Evolutionary conservation across 2,113 vertebrate species (phyloP).

Genomic region (Psephotus haematonotus): DNA sequence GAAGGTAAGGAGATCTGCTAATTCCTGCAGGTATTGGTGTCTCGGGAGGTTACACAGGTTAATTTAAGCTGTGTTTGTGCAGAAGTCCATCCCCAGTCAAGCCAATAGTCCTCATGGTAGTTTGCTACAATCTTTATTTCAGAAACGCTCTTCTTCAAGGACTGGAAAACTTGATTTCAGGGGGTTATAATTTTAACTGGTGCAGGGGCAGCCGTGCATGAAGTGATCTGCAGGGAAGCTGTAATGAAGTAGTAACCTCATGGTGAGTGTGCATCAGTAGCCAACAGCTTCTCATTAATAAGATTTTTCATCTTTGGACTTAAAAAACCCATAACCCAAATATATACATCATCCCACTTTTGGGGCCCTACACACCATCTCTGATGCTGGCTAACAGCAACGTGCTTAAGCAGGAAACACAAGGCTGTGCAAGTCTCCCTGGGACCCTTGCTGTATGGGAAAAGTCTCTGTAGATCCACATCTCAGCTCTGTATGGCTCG

Average conservation of each 20-base stretch:
- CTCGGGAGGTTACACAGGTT: not conserved
- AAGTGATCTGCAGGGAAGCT: not conserved
- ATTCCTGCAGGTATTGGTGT: not conserved
- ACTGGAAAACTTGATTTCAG: not conserved
- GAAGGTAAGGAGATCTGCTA: not conserved
- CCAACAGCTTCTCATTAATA: not conserved
- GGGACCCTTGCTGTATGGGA: rapidly evolving
- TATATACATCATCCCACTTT: not conserved
- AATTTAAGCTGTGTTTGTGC: not conserved
- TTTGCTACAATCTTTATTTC: not conserved
- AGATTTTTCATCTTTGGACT: not conserved
- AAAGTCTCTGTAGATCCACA: not conserved
- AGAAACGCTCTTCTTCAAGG: not conserved
- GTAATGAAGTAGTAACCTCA: not conserved
- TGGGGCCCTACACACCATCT: not conserved
- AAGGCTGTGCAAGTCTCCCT: rapidly evolving
- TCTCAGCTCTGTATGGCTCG: not conserved
- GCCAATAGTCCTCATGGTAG: not conserved
- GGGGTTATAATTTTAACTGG: not conserved
- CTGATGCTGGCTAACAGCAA: not conserved
- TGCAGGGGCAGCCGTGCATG: not conserved
- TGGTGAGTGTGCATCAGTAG: not conserved
- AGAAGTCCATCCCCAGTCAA: not conserved
- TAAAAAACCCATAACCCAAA: not conserved
- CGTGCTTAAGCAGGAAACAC: rapidly evolving